Evolutionary conservation across 2,113 vertebrate genomes (phyloP).

Genomic region (Strigops habroptila): DNA sequence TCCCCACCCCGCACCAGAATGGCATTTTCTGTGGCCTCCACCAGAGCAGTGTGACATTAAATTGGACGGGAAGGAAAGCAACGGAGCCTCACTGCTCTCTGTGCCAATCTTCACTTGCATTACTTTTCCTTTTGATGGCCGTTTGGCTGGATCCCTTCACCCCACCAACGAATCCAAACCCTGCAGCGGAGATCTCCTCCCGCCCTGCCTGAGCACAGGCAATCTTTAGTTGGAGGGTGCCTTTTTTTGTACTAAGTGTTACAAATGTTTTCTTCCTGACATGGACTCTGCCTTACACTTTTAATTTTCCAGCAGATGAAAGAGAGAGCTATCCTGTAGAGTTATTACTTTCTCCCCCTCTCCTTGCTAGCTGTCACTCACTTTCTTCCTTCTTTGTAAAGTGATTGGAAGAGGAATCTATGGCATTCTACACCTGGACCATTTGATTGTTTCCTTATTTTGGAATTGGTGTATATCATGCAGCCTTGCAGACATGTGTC

Average conservation of each 20-base stretch:
- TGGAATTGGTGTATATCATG: constrained; percentile 85
- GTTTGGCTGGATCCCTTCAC: neutral
- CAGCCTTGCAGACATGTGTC: constrained; percentile 83
- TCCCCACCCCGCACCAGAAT: neutral
- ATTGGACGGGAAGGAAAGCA: neutral
- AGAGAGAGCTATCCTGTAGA: constrained; percentile 52
- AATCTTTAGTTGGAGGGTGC: constrained; percentile 38
- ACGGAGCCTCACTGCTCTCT: neutral
- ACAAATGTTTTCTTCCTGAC: constrained; percentile 44
- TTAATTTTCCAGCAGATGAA: constrained; percentile 52
- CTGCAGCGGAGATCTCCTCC: constrained; percentile 15
- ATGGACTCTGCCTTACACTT: constrained; percentile 52
- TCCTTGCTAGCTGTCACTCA: constrained; percentile 62
- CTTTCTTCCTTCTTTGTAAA: constrained; percentile 60
- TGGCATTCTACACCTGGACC: constrained; percentile 79
- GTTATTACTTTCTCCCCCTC: constrained; percentile 23
- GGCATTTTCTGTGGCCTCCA: neutral
- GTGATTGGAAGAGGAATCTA: constrained; percentile 68
- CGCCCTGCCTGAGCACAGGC: neutral
- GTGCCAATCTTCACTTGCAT: constrained; percentile 32
- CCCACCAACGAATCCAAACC: constrained; percentile 21
- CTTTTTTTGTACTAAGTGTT: constrained; percentile 70
- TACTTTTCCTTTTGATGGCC: neutral
- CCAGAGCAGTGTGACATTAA: neutral
- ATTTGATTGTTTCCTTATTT: constrained; percentile 83